Conservation (phyloP, 1,140 invertebrate genomes). For the Drosophila oshimai region DNA sequence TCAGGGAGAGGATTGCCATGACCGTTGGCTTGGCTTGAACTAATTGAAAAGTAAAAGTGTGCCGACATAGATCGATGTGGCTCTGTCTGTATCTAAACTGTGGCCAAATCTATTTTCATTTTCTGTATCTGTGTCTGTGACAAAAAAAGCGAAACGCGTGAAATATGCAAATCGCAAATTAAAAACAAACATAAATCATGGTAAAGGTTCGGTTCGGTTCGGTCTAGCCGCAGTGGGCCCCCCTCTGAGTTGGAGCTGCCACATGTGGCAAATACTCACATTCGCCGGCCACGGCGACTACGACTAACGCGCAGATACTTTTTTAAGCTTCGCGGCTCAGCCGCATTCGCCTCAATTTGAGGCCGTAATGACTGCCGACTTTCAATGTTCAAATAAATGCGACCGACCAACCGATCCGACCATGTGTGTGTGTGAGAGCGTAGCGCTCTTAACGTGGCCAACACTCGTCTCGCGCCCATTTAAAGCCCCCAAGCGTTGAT, state of each 20-base stretch:
- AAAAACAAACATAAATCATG: slow-evolving; percentile 73
- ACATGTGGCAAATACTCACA: slow-evolving; percentile 70
- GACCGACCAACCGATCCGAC: slow-evolving; percentile 46
- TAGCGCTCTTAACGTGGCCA: slow-evolving; percentile 61
- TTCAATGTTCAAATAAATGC: slow-evolving; percentile 79
- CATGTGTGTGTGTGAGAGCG: slow-evolving; percentile 31
- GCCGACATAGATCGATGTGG: slow-evolving; percentile 69
- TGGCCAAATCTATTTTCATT: slow-evolving; percentile 22
- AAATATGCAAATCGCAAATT: slow-evolving; percentile 78
- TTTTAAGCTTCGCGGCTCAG: slow-evolving; percentile 35
- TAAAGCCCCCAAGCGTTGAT: slow-evolving; percentile 77
- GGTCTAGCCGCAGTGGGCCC: slow-evolving; percentile 4
- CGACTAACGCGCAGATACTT: slow-evolving; percentile 54
- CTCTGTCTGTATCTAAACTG: slow-evolving; percentile 32
- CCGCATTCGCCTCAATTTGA: slow-evolving; percentile 67
- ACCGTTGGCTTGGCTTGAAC: slow-evolving; percentile 37
- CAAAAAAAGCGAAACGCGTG: slow-evolving; percentile 72
- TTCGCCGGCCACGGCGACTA: slow-evolving; percentile 23
- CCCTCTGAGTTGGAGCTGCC: slow-evolving; percentile 29
- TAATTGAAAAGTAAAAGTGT: slow-evolving; percentile 76
- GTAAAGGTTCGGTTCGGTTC: slow-evolving; percentile 22
- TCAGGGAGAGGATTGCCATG: slow-evolving; percentile 27
- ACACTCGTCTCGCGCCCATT: slow-evolving; percentile 64
- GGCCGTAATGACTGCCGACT: slow-evolving; percentile 75
- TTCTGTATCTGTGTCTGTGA: slow-evolving; percentile 47